These are phyloP conservation scores for Oreochromis grahami DNA, from an alignment of 2,797 vertebrate genomes.

Conservation along the genomic window DNA sequence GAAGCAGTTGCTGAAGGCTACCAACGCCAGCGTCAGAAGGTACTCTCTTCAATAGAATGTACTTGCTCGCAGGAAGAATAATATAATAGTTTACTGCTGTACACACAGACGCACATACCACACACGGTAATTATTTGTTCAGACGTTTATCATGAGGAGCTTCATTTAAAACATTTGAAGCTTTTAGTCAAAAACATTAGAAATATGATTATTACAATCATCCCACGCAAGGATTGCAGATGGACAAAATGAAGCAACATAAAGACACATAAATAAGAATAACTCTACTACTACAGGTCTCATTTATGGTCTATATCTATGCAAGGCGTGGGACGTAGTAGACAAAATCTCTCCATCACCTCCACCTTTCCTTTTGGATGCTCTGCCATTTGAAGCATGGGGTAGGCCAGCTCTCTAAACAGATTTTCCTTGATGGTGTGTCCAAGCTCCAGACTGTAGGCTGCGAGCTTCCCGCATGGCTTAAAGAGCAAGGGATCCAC, in stretches of 20 bases:
- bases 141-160: not conserved
- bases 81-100: not conserved
- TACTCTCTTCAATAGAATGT: conserved; percentile 22
- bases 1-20: conserved; percentile 90
- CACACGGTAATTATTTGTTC: not conserved
- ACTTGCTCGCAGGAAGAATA: not conserved
- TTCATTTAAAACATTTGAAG: too few species aligned
- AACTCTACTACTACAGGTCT: not conserved
- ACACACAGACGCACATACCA: not conserved
- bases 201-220: not conserved
- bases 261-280: not conserved
- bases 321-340: conserved; percentile 60
- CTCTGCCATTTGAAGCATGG: conserved; percentile 42
- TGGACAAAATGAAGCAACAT: not conserved
- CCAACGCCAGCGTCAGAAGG: conserved; percentile 88
- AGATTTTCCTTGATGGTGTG: conserved; percentile 66
- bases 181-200: not conserved
- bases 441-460: conserved; percentile 68
- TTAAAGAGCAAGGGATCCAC: conserved; percentile 67
- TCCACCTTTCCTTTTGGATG: conserved; percentile 35
- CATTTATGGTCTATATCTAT: conserved; percentile 47
- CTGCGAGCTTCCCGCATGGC: conserved; percentile 28
- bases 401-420: conserved; percentile 62
- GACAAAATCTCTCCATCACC: conserved; percentile 64
- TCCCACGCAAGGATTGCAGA: not conserved